A percentile compares a stretch with the other conserved stretches of the same genome.
phyloP scores from a whole-genome alignment of 2,797 vertebrate genomes.

The Naso thynnoides region DNA sequence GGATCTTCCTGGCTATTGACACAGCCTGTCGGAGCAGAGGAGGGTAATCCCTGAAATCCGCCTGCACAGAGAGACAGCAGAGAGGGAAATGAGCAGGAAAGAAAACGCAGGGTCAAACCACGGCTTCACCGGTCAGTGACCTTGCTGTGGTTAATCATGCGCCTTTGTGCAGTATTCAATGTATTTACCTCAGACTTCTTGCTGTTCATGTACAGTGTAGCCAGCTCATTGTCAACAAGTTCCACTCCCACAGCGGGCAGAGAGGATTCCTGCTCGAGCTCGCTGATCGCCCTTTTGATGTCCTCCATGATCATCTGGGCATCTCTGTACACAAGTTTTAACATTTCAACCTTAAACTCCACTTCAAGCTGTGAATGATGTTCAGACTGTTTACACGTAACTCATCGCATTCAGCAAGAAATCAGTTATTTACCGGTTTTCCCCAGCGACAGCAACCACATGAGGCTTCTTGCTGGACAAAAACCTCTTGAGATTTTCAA shows the following conservation, averaged over 20 bases:
- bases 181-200: conserved; percentile 94
- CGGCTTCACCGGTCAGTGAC: background rate
- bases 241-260: conserved; percentile 95
- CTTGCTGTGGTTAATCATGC: background rate
- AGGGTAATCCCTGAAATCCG: conserved; percentile 97
- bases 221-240: conserved; percentile 95
- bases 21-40: conserved; percentile 95
- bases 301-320: conserved; percentile 99
- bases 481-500: conserved; percentile 97
- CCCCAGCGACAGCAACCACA: conserved; percentile 95
- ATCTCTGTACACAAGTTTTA: conserved; percentile 84
- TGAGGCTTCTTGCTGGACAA: conserved; percentile 97
- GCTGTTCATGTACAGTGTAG: conserved; percentile 99
- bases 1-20: conserved; percentile 95
- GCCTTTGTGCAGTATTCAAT: background rate
- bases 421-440: conserved; percentile 88
- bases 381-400: background rate
- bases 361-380: background rate
- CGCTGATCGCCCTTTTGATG: conserved; percentile 94
- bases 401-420: background rate
- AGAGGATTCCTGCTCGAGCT: conserved; percentile 97
- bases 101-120: background rate
- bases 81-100: background rate
- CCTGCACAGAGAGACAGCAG: conserved; percentile 76
- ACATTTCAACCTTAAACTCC: background rate